phyloP scores from a whole-genome alignment of 2,888 invertebrate species.

The Prosapia bicincta region DNA sequence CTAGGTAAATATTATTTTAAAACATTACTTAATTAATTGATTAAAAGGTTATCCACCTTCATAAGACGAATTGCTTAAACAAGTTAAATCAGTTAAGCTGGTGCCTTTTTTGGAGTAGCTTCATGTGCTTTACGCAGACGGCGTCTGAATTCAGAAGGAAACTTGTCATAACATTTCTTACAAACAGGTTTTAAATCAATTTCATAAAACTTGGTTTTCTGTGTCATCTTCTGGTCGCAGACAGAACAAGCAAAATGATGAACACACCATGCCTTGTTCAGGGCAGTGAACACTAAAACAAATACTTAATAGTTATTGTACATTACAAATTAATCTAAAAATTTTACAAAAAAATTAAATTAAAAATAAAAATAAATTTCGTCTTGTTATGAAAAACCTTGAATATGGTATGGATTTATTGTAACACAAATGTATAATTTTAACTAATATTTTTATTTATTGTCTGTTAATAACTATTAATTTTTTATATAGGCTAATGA shows the following conservation, averaged over 20 bases:
- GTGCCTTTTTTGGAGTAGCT: conserved; percentile 52
- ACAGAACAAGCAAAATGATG: conserved; percentile 97
- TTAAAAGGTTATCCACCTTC: not conserved
- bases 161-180: conserved; percentile 96
- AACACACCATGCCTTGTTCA: conserved; percentile 99
- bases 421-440: too few relatives aligned
- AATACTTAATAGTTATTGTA: conserved; percentile 34
- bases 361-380: too few relatives aligned
- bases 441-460: too few relatives aligned
- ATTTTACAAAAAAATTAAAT: too few relatives aligned
- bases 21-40: not conserved
- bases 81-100: conserved; percentile 8
- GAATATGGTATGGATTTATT: too few relatives aligned
- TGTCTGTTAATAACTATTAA: too few relatives aligned
- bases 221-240: conserved; percentile 94
- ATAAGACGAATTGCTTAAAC: too few relatives aligned
- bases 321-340: too few relatives aligned
- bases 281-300: conserved; percentile 86
- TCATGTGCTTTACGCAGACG: conserved; percentile 87
- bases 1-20: not conserved
- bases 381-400: too few relatives aligned
- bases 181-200: conserved; percentile 98
- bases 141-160: conserved; percentile 90
- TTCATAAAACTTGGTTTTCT: conserved; percentile 98
- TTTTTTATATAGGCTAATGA: too few relatives aligned